Conservation (phyloP, 2,797 vertebrate genomes). For the Falco peregrinus region DNA sequence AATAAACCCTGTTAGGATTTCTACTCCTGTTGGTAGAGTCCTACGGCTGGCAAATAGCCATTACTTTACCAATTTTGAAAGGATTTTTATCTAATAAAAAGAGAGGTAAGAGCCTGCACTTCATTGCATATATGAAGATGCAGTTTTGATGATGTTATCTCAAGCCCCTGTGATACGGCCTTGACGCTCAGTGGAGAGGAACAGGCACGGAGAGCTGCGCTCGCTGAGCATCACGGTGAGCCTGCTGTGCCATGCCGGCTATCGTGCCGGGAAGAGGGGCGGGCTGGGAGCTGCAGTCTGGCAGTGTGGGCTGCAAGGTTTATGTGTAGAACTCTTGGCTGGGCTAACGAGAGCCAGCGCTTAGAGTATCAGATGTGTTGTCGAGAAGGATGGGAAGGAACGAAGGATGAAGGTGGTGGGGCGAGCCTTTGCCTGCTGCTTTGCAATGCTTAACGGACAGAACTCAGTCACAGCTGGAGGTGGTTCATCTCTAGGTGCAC, state of each 20-base stretch:
- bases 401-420: too few species aligned
- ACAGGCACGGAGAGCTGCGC: neutral
- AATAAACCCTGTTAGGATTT: constrained; percentile 3
- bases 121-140: constrained; percentile 12
- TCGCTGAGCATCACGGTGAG: neutral
- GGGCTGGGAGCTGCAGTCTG: neutral
- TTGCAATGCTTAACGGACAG: neutral
- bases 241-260: neutral
- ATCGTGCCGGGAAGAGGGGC: fast-evolving
- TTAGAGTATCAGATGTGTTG: neutral
- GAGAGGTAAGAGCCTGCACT: constrained; percentile 22
- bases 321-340: neutral
- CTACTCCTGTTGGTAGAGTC: neutral
- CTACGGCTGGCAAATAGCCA: neutral
- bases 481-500: neutral
- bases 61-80: constrained; percentile 65
- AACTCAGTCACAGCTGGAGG: neutral
- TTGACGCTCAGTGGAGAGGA: neutral
- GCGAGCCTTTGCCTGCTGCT: neutral
- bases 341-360: fast-evolving
- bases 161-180: neutral
- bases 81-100: constrained; percentile 66
- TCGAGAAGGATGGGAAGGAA: neutral
- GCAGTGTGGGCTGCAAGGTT: neutral
- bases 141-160: neutral